phyloP scores from a whole-genome alignment of 2,888 invertebrate genomes.

The Carcina quercana region DNA sequence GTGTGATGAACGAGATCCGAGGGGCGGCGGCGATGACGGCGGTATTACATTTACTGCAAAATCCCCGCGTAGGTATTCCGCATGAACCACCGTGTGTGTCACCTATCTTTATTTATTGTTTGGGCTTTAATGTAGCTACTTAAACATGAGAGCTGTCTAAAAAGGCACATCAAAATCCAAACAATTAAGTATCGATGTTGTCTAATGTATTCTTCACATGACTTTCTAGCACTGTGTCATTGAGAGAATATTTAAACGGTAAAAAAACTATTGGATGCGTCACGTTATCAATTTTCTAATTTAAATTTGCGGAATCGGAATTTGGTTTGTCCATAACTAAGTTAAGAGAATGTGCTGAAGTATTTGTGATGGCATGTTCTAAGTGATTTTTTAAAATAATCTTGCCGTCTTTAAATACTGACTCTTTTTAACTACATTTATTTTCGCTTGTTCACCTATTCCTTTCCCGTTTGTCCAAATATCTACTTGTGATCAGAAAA shows the following conservation, averaged over 20 bases:
- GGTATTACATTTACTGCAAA: conserved; percentile 93
- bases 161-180: conserved; percentile 37
- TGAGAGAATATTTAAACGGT: conserved; percentile 4
- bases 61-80: conserved; percentile 86
- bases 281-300: conserved; percentile 28
- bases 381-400: conserved; percentile 21
- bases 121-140: conserved; percentile 61
- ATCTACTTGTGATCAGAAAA: conserved; percentile 17
- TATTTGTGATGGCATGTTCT: conserved; percentile 53
- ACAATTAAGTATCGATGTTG: conserved; percentile 36
- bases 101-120: conserved; percentile 26
- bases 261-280: conserved; percentile 9
- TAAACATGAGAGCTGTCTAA: not conserved
- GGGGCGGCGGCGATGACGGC: conserved; percentile 82
- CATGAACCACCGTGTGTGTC: conserved; percentile 46
- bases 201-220: conserved; percentile 31
- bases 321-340: conserved; percentile 35
- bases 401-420: conserved; percentile 17
- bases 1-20: conserved; percentile 64
- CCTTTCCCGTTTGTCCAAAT: conserved; percentile 10
- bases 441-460: conserved; percentile 20
- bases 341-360: conserved; percentile 50
- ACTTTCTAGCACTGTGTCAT: conserved; percentile 21
- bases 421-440: conserved; percentile 8
- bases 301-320: conserved; percentile 37